Evolutionary conservation across 2,113 vertebrate genomes (phyloP), one percentile per base, ranked within the genome.

Genomic region (Hydrochoerus hydrochaeris): DNA sequence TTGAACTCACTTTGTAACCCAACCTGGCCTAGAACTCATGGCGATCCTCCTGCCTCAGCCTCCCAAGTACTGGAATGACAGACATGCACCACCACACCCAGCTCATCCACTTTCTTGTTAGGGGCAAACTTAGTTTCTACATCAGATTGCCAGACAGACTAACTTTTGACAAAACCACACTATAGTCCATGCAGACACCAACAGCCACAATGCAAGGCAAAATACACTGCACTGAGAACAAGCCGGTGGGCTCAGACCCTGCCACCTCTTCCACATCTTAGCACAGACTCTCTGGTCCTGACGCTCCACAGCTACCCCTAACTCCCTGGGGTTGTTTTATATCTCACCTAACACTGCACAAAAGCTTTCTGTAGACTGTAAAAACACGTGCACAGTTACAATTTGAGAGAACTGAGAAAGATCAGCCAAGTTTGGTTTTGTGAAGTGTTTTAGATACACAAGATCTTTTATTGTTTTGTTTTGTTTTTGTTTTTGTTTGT

Each of bases 171-270:
- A 16, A 13, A 11, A 32, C 44, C 4, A 0, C 19, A 35, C 24
- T 5, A 41, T 16, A 49, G 49, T 62, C 57, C 62, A 1, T 17
- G 19, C 86, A 10, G 5, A 62, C 28, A 41, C 52, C 69, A 49
- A 44, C 49, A 88, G 81, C 22, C 49, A 71, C 16, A 58, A 26
- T 7, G 12, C 57, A 65, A 92, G 58, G 32, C 90, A 84, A 78
- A 86, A 24, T 14, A 20, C 16, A 30, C 49, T 12, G 7, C 2
- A 22, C 4, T 44, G n/a, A 58, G 82, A 78, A 44, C 71, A 88
- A 44, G 12, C 2, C 0, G 0, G 4, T 24, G 71, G 30, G 58
- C 11, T 38, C 52, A 2, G 9, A 38, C n/a, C 41, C 44, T 17
- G 81, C 62, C 54, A 81, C 32, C 7, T 57, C 62, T 41, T 85